phyloP scores from a whole-genome alignment of 64 coral and sea anemone genomes.

The Montipora foliosa region DNA sequence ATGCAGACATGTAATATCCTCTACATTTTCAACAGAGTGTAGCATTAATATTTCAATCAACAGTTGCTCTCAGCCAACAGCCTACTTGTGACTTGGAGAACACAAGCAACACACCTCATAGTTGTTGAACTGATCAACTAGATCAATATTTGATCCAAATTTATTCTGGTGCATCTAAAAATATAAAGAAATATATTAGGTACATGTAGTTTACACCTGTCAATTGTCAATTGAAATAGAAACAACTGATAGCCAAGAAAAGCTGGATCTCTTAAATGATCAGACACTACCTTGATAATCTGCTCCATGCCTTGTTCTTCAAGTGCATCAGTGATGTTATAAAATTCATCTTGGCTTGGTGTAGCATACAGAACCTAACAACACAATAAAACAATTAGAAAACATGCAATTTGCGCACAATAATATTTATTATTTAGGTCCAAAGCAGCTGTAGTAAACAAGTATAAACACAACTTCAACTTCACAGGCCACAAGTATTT shows the following conservation, averaged over 20 bases:
- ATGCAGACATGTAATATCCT: too few relatives aligned
- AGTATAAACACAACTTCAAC: too few relatives aligned
- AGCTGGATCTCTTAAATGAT: not conserved
- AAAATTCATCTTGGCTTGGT: slow-evolving; percentile 95
- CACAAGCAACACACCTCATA: slow-evolving; percentile 67
- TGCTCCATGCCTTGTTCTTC: slow-evolving; percentile 94
- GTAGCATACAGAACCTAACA: slow-evolving; percentile 87
- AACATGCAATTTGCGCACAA: not conserved
- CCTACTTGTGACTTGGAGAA: not conserved
- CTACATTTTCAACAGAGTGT: not conserved
- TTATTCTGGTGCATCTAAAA: slow-evolving; percentile 79
- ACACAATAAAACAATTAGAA: not conserved
- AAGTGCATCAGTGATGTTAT: slow-evolving; percentile 93
- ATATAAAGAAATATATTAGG: not conserved
- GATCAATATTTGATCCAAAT: slow-evolving; percentile 87
- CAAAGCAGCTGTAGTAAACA: too few relatives aligned
- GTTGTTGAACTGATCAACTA: slow-evolving; percentile 91
- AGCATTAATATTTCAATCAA: too few relatives aligned
- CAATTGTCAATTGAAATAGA: not conserved
- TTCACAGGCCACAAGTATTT: too few relatives aligned
- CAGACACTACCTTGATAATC: slow-evolving; percentile 72
- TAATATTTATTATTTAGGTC: not conserved
- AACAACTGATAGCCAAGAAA: not conserved
- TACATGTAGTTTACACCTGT: too few relatives aligned
- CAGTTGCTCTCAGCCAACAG: too few relatives aligned